phyloP scores from a whole-genome alignment of 2,888 invertebrate genomes.

The Ophion costatus region DNA sequence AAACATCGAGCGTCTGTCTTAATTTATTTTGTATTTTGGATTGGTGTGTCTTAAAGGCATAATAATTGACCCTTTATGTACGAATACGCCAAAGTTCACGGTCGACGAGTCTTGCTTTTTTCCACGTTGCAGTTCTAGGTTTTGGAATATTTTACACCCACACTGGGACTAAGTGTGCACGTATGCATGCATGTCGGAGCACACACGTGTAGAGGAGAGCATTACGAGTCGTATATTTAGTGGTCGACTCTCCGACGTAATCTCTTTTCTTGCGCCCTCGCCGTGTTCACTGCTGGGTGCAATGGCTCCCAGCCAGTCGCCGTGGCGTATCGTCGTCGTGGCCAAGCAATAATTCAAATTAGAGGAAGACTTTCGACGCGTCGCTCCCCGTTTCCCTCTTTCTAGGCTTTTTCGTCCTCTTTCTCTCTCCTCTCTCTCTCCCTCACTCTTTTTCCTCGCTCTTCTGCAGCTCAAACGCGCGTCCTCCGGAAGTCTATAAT shows the following conservation, averaged over 20 bases:
- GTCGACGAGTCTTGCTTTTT: conserved; percentile 53
- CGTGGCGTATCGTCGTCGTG: conserved; percentile 61
- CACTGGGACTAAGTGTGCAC: background rate
- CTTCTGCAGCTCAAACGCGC: conserved; percentile 17
- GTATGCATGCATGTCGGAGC: background rate
- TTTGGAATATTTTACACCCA: conserved; percentile 65
- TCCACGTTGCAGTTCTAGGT: conserved; percentile 48
- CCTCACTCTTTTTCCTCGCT: background rate
- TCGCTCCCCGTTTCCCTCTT: conserved; percentile 45
- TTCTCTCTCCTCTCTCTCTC: conserved; percentile 28
- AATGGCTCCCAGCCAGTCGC: conserved; percentile 61
- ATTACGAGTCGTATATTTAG: conserved; percentile 13
- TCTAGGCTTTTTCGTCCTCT: conserved; percentile 25
- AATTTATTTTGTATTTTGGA: background rate
- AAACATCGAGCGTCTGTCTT: background rate
- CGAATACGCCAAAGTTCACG: conserved; percentile 42
- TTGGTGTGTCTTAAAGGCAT: conserved; percentile 18
- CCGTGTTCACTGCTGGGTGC: conserved; percentile 44
- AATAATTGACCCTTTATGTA: conserved; percentile 39
- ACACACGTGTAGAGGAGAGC: background rate
- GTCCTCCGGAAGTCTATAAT: conserved; percentile 65
- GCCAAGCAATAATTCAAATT: conserved; percentile 69
- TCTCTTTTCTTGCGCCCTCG: conserved; percentile 67
- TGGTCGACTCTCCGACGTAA: conserved; percentile 63
- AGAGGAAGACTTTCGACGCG: conserved; percentile 57